Conservation (phyloP, 2,888 invertebrate genomes). For the Synergus gifuensis region DNA sequence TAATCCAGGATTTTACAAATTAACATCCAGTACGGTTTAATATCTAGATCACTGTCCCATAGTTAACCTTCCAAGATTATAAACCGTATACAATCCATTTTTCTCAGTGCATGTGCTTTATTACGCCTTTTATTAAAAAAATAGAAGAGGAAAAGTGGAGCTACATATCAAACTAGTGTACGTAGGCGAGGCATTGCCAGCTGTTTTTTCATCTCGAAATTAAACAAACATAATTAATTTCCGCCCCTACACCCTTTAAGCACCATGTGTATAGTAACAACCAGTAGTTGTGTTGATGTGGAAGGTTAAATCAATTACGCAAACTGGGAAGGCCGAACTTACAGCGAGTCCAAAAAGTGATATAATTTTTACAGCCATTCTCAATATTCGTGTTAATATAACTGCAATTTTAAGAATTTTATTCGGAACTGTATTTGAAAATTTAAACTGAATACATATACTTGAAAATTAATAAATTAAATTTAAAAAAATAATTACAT, state of each 20-base stretch:
- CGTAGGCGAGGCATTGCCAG: constrained; percentile 45
- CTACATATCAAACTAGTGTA: not conserved
- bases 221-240: constrained; percentile 60
- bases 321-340: not conserved
- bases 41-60: too few relatives aligned
- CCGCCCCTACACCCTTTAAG: constrained; percentile 42
- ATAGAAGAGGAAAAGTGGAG: not conserved
- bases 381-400: not conserved
- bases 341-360: not conserved
- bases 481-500: not conserved
- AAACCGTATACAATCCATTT: too few relatives aligned
- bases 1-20: too few relatives aligned
- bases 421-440: not conserved
- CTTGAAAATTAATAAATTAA: not conserved
- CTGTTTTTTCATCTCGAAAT: constrained; percentile 56
- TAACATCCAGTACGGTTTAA: too few relatives aligned
- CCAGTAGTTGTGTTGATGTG: constrained; percentile 16
- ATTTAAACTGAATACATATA: not conserved
- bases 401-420: too few relatives aligned
- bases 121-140: not conserved
- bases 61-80: too few relatives aligned
- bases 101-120: not conserved
- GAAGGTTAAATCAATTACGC: constrained; percentile 50
- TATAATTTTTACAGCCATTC: not conserved
- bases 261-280: constrained; percentile 38